Conservation (phyloP, 1,140 invertebrate genomes). For the Caenorhabditis tropicalis region DNA sequence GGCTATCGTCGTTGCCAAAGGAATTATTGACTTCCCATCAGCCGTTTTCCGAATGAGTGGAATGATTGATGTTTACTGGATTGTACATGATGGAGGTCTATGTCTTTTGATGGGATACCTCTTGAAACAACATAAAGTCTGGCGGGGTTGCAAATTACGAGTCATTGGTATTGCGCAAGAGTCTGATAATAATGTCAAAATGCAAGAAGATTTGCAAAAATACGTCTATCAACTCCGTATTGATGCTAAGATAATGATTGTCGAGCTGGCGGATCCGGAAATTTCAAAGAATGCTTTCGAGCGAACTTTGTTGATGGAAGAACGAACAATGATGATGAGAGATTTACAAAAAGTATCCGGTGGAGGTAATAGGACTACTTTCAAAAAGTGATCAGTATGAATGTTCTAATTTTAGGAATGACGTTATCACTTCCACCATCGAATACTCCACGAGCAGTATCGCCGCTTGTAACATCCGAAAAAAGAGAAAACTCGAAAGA, state of each 20-base stretch:
- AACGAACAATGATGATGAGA: slow-evolving; percentile 90
- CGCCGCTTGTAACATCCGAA: slow-evolving; percentile 47
- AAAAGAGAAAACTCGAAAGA: slow-evolving; percentile 38
- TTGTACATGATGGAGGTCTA: slow-evolving; percentile 86
- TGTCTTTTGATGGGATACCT: slow-evolving; percentile 95
- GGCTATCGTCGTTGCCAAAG: slow-evolving; percentile 66
- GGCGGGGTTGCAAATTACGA: slow-evolving; percentile 96
- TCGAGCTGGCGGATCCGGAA: slow-evolving; percentile 80
- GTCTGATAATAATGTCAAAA: slow-evolving; percentile 98
- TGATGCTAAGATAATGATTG: slow-evolving; percentile 81
- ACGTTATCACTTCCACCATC: not conserved
- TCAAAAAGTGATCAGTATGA: not conserved
- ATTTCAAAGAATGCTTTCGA: slow-evolving; percentile 99
- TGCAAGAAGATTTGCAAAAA: slow-evolving; percentile 97
- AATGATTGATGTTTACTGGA: slow-evolving; percentile 92
- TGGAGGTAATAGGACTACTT: not conserved
- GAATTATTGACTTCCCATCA: slow-evolving; percentile 61
- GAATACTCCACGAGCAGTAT: slow-evolving; percentile 27
- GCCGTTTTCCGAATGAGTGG: slow-evolving; percentile 76
- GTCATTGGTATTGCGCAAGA: slow-evolving; percentile 99
- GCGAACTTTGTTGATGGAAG: slow-evolving; percentile 97
- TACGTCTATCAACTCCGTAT: slow-evolving; percentile 97
- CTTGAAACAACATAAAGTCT: slow-evolving; percentile 85
- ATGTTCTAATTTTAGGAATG: not conserved
- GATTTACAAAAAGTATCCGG: slow-evolving; percentile 51